phyloP scores from a whole-genome alignment of 2,888 invertebrate genomes.

The Brenthis daphne region DNA sequence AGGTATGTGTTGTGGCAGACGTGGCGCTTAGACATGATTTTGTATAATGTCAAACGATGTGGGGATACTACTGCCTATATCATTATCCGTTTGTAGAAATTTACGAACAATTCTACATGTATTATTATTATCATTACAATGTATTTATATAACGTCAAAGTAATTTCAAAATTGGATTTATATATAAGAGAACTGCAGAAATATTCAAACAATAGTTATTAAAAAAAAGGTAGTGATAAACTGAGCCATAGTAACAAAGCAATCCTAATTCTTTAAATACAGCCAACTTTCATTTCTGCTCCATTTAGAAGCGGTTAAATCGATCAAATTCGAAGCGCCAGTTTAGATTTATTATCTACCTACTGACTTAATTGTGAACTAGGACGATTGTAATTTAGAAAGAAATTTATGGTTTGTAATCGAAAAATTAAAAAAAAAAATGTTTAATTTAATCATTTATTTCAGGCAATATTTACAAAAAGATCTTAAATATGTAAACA shows the following conservation, averaged over 20 bases:
- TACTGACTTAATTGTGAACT: background rate
- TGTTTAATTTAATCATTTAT: no score
- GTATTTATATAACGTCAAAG: no score
- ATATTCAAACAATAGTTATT: background rate
- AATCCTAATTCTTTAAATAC: constrained; percentile 21
- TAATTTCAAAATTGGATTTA: background rate
- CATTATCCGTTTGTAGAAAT: no score
- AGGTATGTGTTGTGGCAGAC: no score
- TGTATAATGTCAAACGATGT: no score
- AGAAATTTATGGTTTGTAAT: background rate
- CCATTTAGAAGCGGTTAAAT: constrained; percentile 32
- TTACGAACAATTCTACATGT: no score
- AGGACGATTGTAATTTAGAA: background rate
- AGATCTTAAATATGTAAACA: no score
- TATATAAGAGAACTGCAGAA: background rate
- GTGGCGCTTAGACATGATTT: no score
- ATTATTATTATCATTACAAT: no score
- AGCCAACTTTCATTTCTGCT: constrained; percentile 36
- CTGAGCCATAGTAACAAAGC: constrained; percentile 5
- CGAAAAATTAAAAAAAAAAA: no score
- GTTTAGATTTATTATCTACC: constrained; percentile 26
- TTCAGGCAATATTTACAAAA: no score
- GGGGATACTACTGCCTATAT: no score
- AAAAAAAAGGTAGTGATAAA: background rate
- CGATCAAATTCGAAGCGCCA: constrained; percentile 31